Conservation (phyloP, 2,113 vertebrate species). For the Chlorodrepanis virens region DNA sequence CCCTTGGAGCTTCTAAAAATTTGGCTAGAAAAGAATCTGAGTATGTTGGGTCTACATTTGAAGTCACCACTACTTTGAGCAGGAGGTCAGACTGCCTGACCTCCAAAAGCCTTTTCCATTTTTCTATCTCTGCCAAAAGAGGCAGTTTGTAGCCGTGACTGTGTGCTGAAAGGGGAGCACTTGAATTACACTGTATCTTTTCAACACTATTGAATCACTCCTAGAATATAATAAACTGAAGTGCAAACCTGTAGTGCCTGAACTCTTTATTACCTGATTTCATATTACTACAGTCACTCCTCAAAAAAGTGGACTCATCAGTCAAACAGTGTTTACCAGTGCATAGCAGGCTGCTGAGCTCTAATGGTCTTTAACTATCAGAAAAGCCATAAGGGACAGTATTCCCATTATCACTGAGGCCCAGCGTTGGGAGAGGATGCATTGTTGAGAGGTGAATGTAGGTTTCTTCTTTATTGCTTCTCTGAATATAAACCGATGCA, state of each 20-base stretch:
- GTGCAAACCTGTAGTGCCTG: conserved; percentile 41
- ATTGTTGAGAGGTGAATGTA: background rate
- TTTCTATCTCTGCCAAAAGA: background rate
- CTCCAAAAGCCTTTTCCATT: background rate
- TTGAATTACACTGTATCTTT: conserved; percentile 44
- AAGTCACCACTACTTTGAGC: background rate
- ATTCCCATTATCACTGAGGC: background rate
- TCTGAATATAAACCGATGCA: background rate
- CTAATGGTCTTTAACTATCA: conserved; percentile 44
- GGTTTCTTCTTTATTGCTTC: background rate
- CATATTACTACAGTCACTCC: conserved; percentile 34
- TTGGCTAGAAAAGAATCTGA: background rate
- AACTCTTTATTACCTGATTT: conserved; percentile 69
- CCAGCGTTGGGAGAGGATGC: background rate
- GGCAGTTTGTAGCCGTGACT: background rate
- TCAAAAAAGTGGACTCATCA: conserved; percentile 60
- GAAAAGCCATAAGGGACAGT: background rate
- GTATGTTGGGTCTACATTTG: background rate
- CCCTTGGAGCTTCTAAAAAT: background rate
- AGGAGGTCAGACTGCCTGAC: background rate
- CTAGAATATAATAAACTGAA: conserved; percentile 60
- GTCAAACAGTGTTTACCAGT: conserved; percentile 66
- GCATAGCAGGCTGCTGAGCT: conserved; percentile 13
- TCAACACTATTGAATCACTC: conserved; percentile 26
- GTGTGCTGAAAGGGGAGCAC: background rate